A percentile compares a stretch with the other conserved stretches of the same genome.
phyloP scores from a whole-genome alignment of 2,113 vertebrate species.

The Haemorhous mexicanus region DNA sequence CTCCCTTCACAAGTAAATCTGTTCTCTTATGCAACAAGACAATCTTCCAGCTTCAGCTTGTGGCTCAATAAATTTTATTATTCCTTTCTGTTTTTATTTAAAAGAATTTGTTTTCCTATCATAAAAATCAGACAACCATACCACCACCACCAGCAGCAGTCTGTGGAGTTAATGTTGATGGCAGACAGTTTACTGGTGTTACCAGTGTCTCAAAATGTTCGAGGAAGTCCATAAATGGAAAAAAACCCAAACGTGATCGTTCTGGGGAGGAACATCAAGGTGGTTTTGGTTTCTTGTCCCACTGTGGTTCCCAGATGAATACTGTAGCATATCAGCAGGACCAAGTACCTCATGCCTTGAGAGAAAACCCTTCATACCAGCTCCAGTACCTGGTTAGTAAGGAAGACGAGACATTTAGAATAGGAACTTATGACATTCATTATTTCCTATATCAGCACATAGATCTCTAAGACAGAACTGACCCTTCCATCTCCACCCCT shows the following conservation, averaged over 20 bases:
- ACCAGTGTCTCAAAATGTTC: conserved; percentile 59
- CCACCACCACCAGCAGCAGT: conserved; percentile 75
- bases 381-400: conserved; percentile 86
- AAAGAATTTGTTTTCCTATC: conserved; percentile 78
- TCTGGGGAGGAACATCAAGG: conserved; percentile 53
- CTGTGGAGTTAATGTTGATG: conserved; percentile 71
- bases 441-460: conserved; percentile 7
- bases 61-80: conserved; percentile 78
- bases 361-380: conserved; percentile 84
- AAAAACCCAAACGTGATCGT: conserved; percentile 42
- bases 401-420: conserved; percentile 19
- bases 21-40: conserved; percentile 52
- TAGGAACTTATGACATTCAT: background rate
- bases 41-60: conserved; percentile 63
- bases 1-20: conserved; percentile 50
- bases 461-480: conserved; percentile 10
- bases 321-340: conserved; percentile 41
- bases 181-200: conserved; percentile 61
- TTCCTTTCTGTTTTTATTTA: conserved; percentile 78
- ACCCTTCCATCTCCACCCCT: background rate
- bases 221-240: conserved; percentile 55
- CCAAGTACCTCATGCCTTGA: conserved; percentile 58
- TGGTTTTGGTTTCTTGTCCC: conserved; percentile 60
- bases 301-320: conserved; percentile 62
- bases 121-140: conserved; percentile 77